These are phyloP conservation scores for Cyprinus carpio DNA, from an alignment of 2,113 vertebrate species.

Conservation along the genomic window DNA sequence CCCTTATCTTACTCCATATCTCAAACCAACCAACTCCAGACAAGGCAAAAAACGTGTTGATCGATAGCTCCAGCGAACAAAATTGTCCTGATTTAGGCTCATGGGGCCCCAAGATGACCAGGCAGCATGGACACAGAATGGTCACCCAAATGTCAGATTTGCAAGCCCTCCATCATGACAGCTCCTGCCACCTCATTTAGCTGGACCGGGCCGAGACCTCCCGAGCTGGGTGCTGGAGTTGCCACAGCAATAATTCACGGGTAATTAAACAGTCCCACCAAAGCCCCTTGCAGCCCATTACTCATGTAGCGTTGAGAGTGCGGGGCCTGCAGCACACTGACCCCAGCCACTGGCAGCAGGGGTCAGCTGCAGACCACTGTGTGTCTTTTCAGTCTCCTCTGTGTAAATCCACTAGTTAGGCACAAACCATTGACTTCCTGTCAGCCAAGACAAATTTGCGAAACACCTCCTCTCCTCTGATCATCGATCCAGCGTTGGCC, in stretches of 20 bases:
- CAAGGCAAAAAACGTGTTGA: neutral
- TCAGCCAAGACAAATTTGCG: constrained; percentile 46
- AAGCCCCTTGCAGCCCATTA: constrained; percentile 24
- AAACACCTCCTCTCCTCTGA: constrained; percentile 24
- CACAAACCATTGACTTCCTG: constrained; percentile 52
- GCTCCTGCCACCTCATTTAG: constrained; percentile 40
- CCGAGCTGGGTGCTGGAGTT: constrained; percentile 15
- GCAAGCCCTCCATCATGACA: constrained; percentile 42
- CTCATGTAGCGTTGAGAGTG: constrained; percentile 33
- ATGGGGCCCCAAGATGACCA: constrained; percentile 39
- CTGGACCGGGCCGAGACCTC: constrained; percentile 2
- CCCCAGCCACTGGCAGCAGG: neutral
- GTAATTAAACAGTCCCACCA: constrained; percentile 52
- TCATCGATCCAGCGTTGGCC: constrained; percentile 16
- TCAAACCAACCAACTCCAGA: neutral
- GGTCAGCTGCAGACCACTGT: constrained; percentile 18
- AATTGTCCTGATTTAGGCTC: neutral
- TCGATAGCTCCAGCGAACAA: neutral
- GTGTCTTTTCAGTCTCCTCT: constrained; percentile 48
- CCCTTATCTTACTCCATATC: neutral
- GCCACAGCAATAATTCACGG: constrained; percentile 44
- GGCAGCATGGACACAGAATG: constrained; percentile 13
- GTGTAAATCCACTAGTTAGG: constrained; percentile 44
- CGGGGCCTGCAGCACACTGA: constrained; percentile 1
- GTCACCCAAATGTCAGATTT: constrained; percentile 39